A percentile compares a stretch with the other conserved stretches of the same genome.
phyloP scores from a whole-genome alignment of 1,140 invertebrate species.

The Drosophila ohnishii region DNA sequence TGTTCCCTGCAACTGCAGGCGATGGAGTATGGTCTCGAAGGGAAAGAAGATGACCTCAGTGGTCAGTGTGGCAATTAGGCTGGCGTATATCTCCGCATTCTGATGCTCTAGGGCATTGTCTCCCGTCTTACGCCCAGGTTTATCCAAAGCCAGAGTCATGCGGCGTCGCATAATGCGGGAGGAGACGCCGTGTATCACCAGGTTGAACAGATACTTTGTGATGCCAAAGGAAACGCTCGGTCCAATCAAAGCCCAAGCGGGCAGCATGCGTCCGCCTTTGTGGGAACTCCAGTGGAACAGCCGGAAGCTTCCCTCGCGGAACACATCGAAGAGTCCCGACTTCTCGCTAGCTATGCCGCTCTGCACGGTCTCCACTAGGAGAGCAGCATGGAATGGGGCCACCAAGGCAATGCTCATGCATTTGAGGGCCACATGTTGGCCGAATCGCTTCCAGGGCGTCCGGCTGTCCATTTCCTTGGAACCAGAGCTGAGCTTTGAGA shows the following conservation, averaged over 20 bases:
- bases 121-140: conserved; percentile 86
- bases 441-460: conserved; percentile 86
- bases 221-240: conserved; percentile 89
- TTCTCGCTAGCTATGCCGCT: conserved; percentile 97
- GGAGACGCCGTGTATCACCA: conserved; percentile 86
- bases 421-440: conserved; percentile 92
- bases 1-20: conserved; percentile 93
- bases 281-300: conserved; percentile 91
- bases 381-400: conserved; percentile 96
- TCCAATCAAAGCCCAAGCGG: conserved; percentile 94
- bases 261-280: conserved; percentile 92
- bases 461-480: conserved; percentile 93
- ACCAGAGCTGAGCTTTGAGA: conserved; percentile 95
- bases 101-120: conserved; percentile 84
- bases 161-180: conserved; percentile 85
- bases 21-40: conserved; percentile 94
- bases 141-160: conserved; percentile 83
- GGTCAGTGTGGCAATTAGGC: conserved; percentile 88
- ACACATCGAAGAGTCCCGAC: conserved; percentile 95
- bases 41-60: conserved; percentile 96
- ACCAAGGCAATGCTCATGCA: conserved; percentile 92
- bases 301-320: conserved; percentile 93
- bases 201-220: conserved; percentile 83
- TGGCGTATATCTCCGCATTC: conserved; percentile 89
- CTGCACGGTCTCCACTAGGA: conserved; percentile 97